Evolutionary conservation across 2,113 vertebrate species (phyloP).

Genomic region (Nipponia nippon): DNA sequence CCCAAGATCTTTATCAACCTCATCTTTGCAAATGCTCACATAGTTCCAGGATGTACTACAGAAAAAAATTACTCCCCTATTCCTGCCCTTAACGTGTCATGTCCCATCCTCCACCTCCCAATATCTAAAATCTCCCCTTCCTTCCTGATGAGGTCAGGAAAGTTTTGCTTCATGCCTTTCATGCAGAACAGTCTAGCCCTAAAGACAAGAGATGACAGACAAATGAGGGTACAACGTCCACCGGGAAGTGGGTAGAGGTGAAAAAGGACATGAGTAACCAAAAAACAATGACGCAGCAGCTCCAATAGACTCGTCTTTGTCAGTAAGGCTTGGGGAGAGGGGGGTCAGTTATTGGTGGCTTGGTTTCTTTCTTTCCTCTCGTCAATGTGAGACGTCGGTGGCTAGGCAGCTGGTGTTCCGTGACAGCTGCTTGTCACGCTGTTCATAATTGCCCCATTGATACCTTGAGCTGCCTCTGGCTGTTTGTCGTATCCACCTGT

Average conservation of each 20-base stretch:
- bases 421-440: constrained; percentile 2
- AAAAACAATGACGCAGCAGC: background rate
- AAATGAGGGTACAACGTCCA: background rate
- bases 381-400: background rate
- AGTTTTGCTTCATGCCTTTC: background rate
- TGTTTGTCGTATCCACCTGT: constrained; percentile 37
- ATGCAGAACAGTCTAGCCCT: background rate
- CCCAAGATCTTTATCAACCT: background rate
- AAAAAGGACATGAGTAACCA: background rate
- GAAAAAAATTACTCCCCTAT: background rate
- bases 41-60: background rate
- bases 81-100: background rate
- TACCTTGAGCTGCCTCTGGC: constrained; percentile 25
- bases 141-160: background rate
- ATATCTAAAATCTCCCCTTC: background rate
- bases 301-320: background rate
- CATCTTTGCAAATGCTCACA: background rate
- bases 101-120: background rate
- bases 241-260: background rate
- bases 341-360: background rate
- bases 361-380: background rate
- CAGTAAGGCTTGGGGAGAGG: background rate
- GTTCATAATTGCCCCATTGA: constrained; percentile 17
- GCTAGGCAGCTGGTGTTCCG: background rate
- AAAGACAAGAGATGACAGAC: background rate